Evolutionary conservation across 2,113 vertebrate species (phyloP), one percentile per base, ranked within the genome.

Genomic region (Tragelaphus strepsiceros): DNA sequence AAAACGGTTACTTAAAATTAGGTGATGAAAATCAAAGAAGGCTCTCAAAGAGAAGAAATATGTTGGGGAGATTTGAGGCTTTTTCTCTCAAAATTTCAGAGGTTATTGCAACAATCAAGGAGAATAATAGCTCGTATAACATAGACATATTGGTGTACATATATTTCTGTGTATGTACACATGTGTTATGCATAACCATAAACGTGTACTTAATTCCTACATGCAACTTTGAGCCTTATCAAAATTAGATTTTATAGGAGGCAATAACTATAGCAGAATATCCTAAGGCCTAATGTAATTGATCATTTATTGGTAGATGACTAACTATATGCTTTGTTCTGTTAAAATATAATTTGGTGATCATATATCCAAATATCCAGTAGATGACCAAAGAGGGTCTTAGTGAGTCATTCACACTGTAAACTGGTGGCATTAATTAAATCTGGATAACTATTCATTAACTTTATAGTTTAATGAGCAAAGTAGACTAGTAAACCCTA

Each of bases 1-100:
- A 84, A 91, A 88, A 88, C 53, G 88, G 19, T 94, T 93, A 64
- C 28, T 85, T 92, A 53, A 58, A 91, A 93, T 90, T 83, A 62
- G 24, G 39, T 88, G n/a, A 62, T 91, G 15, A 86, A 84, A 94
- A 83, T 43, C 46, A 43, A 85, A 56, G 4, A 87, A 89, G 82
- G 22, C 35, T 77, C 51, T 89, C 39, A 83, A 54, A 89, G 88
- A 62, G 54, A 87, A 96, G 14, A 24, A 87, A 51, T 80, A 74
- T 28, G 9, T 83, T 78, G 22, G 12, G 81, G 32, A 91, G 83
- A 46, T 51, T 8, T 30, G 22, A 80, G 59, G 26, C n/a, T 74
- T 1, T 62, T 35, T 64, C 6, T 95, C n/a, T n/a, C 46, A 49
- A 77, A 22, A 83, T 59, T 8, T 91, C 80, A 83, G 30, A 71